Percentiles rank a stretch among this genome's conserved stretches.
These are phyloP conservation scores for Watsonalla binaria DNA, from an alignment of 2,888 invertebrate species.

Conservation along the genomic window DNA sequence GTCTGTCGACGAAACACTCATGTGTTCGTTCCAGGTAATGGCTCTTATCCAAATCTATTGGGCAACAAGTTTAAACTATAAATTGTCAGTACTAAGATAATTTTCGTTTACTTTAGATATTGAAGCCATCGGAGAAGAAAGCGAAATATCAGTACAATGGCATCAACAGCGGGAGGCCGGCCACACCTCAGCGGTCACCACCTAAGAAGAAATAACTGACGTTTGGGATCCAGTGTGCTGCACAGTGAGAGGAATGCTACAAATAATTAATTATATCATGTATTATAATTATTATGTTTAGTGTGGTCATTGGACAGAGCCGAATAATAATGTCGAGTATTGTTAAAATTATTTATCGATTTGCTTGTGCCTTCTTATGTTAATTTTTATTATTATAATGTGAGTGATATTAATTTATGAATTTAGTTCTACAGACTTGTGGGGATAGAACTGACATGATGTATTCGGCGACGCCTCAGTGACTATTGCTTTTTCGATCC, in stretches of 20 bases:
- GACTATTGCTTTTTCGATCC: conserved; percentile 69
- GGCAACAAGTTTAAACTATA: too few species aligned
- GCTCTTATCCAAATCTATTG: background rate
- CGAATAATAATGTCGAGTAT: conserved; percentile 59
- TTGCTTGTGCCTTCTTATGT: conserved; percentile 76
- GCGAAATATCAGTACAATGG: conserved; percentile 98
- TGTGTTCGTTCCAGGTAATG: conserved; percentile 99
- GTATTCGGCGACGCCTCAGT: conserved; percentile 63
- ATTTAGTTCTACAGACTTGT: conserved; percentile 64
- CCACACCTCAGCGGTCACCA: conserved; percentile 89
- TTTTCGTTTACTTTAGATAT: conserved; percentile 84
- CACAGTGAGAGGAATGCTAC: conserved; percentile 76
- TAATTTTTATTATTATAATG: conserved; percentile 62
- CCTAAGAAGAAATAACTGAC: conserved; percentile 85
- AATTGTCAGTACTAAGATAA: background rate
- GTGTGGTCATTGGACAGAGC: conserved; percentile 66
- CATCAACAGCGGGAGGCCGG: conserved; percentile 90
- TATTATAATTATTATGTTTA: conserved; percentile 71
- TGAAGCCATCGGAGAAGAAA: conserved; percentile 99
- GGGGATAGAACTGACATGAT: conserved; percentile 44
- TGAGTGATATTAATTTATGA: conserved; percentile 75
- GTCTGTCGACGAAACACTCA: conserved; percentile 98
- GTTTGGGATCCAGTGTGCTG: conserved; percentile 70
- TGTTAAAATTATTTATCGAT: conserved; percentile 70
- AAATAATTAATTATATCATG: conserved; percentile 74